Conservation (phyloP, 2,113 vertebrate genomes). For the Leptobrachium leishanense region DNA sequence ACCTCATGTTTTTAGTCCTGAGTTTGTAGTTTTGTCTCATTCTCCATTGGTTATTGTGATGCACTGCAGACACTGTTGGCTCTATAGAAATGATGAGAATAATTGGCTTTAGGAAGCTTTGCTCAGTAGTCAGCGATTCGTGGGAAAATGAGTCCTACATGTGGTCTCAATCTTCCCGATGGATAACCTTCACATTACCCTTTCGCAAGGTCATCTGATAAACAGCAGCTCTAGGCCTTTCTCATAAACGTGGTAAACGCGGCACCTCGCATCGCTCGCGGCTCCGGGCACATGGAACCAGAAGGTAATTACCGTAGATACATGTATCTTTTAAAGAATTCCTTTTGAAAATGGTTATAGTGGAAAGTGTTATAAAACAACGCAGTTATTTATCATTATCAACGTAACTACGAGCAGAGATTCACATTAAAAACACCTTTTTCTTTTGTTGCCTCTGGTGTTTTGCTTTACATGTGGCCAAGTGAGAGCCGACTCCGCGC, state of each 20-base stretch:
- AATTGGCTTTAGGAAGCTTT: conserved; percentile 35
- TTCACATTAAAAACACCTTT: conserved; percentile 42
- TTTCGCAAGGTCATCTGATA: conserved; percentile 87
- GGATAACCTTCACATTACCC: conserved; percentile 74
- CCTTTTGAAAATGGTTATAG: conserved; percentile 57
- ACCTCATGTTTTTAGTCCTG: too few relatives aligned
- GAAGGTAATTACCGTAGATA: conserved; percentile 78
- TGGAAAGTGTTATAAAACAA: conserved; percentile 53
- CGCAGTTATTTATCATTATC: conserved; percentile 25
- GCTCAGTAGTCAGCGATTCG: conserved; percentile 52
- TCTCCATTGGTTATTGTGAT: too few relatives aligned
- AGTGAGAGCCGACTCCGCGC: conserved; percentile 24
- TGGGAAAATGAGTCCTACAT: conserved; percentile 66
- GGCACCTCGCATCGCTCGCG: conserved; percentile 64
- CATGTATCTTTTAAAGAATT: conserved; percentile 69
- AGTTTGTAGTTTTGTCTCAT: too few relatives aligned
- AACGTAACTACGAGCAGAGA: conserved; percentile 46
- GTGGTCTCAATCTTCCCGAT: conserved; percentile 72
- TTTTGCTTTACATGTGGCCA: background rate
- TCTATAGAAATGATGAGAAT: too few relatives aligned
- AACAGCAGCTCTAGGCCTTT: conserved; percentile 76
- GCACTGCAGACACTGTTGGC: too few relatives aligned
- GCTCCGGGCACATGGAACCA: conserved; percentile 60
- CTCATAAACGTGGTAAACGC: conserved; percentile 79
- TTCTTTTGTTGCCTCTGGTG: background rate